Evolutionary conservation across 2,113 vertebrate genomes (phyloP), one percentile per base, ranked within the genome.

Genomic region (Callionymus lyra): DNA sequence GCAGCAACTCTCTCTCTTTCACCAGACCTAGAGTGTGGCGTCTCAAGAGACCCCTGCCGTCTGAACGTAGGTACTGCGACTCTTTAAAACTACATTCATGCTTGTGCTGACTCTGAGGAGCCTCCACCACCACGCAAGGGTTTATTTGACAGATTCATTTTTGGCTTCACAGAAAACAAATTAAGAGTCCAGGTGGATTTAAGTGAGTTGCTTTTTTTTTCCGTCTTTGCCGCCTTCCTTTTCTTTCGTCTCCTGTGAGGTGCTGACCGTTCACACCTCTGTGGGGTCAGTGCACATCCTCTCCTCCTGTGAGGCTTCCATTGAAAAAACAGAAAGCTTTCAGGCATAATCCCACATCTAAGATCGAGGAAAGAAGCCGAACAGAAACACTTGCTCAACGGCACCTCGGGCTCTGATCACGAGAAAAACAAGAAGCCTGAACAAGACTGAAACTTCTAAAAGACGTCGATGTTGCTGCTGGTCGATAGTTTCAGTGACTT

Each of bases 311-410:
- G 21, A 27, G 21, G 21, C 21, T 27, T 27, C 21, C 21, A 27
- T 8, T 27, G 8, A 5, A 27, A 27, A 27, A 27, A 27, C 21
- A 27, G 79, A 80, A 60, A 70, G 65, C 74, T 63, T 74, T 71
- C 48, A 65, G 86, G 83, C 79, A 65, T 78, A 76, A 75, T 83
- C 84, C 21, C 21, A 27, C 73, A 83, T 83, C 70, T 50, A 85
- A 87, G 80, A 78, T 38, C 45, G 80, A 53, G 78, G 75, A 82
- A 50, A 53, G 53, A 44, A n/a, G n/a, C n/a, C n/a, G n/a, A n/a
- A n/a, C n/a, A n/a, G n/a, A n/a, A n/a, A n/a, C n/a, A n/a, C n/a
- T n/a, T n/a, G n/a, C n/a, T n/a, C n/a, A n/a, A 40, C 34, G 84
- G 74, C 69, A 50, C 69, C 50, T 68, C 46, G 13, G 59, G 13